Percentiles rank a stretch among this genome's conserved stretches.
Conservation (phyloP, 2,888 invertebrate species). For the Phalangium opilio region DNA sequence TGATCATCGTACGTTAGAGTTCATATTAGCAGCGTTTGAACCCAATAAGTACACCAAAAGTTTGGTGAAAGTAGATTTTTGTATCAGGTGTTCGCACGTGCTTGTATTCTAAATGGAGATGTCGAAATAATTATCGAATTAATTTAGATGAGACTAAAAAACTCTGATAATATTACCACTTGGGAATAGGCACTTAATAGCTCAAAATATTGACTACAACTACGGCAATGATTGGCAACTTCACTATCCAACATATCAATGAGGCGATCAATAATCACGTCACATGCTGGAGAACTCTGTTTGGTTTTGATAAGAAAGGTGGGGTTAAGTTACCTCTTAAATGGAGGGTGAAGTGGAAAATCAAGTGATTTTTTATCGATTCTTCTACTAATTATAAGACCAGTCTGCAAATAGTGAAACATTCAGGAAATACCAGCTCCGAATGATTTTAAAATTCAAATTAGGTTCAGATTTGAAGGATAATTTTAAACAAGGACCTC, state of each 20-base stretch:
- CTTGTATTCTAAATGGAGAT: conserved; percentile 28
- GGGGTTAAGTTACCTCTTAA: no score
- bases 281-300: neutral
- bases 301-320: no score
- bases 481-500: no score
- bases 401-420: no score
- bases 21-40: conserved; percentile 18
- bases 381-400: no score
- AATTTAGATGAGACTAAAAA: no score
- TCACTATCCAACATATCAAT: conserved; percentile 32
- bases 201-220: conserved; percentile 33
- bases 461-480: no score
- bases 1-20: conserved; percentile 10
- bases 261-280: conserved; percentile 18
- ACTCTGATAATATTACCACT: no score
- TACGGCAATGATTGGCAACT: conserved; percentile 33
- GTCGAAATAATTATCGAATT: neutral
- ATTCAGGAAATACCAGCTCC: no score
- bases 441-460: no score
- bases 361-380: no score
- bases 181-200: conserved; percentile 31
- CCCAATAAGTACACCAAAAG: conserved; percentile 33
- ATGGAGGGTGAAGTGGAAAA: no score
- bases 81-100: conserved; percentile 33
- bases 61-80: conserved; percentile 30